Evolutionary conservation across 1,140 invertebrate species (phyloP).

Genomic region (Antheraea pernyi): DNA sequence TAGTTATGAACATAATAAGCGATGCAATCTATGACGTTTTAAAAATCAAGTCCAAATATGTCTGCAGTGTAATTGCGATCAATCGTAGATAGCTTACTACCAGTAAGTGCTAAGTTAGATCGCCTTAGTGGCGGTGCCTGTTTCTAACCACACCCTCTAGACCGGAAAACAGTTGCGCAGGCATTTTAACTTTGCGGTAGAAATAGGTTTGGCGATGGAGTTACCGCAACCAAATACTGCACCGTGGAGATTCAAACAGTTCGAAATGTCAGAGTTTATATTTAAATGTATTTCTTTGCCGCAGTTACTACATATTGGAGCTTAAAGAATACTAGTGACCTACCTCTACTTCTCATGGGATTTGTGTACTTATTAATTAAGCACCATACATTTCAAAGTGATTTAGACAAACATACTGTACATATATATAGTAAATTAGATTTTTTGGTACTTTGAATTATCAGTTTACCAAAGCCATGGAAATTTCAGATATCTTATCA

Average conservation of each 20-base stretch:
- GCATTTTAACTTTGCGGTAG: background rate
- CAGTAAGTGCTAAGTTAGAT: background rate
- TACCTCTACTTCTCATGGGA: too few relatives aligned
- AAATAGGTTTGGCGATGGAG: background rate
- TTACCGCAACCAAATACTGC: background rate
- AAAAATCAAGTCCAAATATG: background rate
- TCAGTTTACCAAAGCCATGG: too few relatives aligned
- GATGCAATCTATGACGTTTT: background rate
- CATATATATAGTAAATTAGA: too few relatives aligned
- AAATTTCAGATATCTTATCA: too few relatives aligned
- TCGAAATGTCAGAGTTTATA: background rate
- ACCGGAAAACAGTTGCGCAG: background rate
- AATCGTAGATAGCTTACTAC: background rate
- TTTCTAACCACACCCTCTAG: background rate
- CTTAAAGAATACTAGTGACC: too few relatives aligned
- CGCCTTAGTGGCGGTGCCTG: background rate
- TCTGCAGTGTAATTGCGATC: background rate
- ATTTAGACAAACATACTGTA: too few relatives aligned
- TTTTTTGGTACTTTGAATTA: too few relatives aligned
- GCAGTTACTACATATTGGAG: too few relatives aligned
- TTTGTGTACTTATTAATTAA: too few relatives aligned
- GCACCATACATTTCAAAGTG: too few relatives aligned
- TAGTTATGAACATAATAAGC: too few relatives aligned
- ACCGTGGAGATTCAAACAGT: background rate
- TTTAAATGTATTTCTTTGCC: background rate